Evolutionary conservation across 2,888 invertebrate species (phyloP).

Genomic region (Watsonalla binaria): DNA sequence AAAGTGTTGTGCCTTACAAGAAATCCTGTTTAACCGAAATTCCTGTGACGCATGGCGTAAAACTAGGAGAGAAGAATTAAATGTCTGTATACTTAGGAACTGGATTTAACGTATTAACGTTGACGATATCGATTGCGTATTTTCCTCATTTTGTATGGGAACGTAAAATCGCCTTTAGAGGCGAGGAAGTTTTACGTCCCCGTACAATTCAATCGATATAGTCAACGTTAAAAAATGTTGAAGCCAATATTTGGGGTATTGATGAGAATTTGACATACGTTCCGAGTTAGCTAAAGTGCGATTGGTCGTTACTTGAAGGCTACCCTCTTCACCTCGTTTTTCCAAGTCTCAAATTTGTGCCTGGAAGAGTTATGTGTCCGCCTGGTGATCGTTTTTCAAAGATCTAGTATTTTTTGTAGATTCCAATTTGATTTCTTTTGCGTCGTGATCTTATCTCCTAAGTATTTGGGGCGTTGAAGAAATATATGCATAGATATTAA

Average conservation of each 20-base stretch:
- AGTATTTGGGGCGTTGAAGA: background rate
- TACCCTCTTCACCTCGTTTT: background rate
- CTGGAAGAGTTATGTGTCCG: background rate
- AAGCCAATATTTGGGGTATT: no score
- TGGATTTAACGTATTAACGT: no score
- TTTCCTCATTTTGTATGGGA: no score
- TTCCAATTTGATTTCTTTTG: conserved; percentile 1
- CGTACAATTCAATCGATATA: no score
- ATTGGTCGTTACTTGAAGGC: background rate
- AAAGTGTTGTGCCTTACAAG: background rate
- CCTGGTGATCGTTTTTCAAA: background rate
- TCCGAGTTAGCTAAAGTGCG: background rate
- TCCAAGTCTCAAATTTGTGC: background rate
- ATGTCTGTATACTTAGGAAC: no score
- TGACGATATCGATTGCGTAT: no score
- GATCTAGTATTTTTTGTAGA: background rate
- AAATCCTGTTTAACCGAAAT: no score
- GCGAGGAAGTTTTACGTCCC: no score
- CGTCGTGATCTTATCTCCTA: background rate
- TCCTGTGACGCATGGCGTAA: no score
- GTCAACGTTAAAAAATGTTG: no score
- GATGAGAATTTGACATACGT: background rate
- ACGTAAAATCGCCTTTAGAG: no score
- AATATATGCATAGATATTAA: background rate
- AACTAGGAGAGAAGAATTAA: no score